These are phyloP conservation scores for Notarius quadriscutis DNA, from an alignment of 2,113 vertebrate genomes.

Conservation along the genomic window DNA sequence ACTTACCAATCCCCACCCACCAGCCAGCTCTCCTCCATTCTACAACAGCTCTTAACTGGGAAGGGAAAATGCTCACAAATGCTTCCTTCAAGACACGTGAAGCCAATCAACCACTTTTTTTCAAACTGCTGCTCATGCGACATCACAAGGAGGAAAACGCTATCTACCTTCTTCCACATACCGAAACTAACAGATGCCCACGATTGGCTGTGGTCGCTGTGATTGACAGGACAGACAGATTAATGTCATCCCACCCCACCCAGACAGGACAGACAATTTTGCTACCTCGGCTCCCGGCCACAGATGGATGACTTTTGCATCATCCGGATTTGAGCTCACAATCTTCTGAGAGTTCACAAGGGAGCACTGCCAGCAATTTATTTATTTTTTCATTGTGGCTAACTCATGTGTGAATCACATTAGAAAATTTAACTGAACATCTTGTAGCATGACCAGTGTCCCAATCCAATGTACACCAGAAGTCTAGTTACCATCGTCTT, in stretches of 20 bases:
- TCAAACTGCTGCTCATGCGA: no score
- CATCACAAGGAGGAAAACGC: background rate
- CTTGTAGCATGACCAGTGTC: background rate
- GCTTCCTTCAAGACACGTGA: background rate
- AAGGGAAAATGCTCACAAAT: background rate
- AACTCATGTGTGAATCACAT: background rate
- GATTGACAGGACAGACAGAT: background rate
- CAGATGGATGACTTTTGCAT: background rate
- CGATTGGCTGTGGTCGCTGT: background rate
- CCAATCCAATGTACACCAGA: background rate
- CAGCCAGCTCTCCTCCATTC: background rate
- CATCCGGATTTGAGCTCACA: background rate
- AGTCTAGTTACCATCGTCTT: background rate
- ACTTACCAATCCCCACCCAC: background rate
- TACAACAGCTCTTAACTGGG: background rate
- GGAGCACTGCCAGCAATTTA: background rate
- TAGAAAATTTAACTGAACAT: background rate
- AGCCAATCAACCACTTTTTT: background rate
- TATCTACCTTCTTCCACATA: background rate
- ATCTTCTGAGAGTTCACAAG: background rate
- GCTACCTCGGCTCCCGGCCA: background rate
- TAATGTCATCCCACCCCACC: background rate
- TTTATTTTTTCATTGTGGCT: background rate
- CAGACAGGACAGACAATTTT: background rate
- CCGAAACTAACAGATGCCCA: background rate